Evolutionary conservation across 2,113 vertebrate species (phyloP).

Genomic region (Hoplias malabaricus): DNA sequence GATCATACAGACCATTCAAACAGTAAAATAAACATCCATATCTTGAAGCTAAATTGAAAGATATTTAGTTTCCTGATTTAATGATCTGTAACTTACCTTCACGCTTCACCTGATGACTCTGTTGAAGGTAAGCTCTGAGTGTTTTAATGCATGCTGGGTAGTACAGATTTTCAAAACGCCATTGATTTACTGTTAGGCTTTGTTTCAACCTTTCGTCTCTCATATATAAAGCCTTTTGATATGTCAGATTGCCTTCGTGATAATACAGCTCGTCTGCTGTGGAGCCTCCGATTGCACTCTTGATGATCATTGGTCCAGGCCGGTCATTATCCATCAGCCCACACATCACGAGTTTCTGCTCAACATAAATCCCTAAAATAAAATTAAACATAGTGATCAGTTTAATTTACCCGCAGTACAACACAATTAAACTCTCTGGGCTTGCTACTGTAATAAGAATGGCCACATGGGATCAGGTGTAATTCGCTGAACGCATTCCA

Average conservation of each 20-base stretch:
- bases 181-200: not conserved
- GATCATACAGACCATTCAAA: too few species aligned
- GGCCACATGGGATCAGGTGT: too few species aligned
- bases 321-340: not conserved
- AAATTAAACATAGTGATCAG: not conserved
- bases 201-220: not conserved
- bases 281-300: conserved; percentile 2
- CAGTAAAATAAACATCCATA: not conserved
- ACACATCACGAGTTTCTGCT: conserved; percentile 27
- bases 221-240: not conserved
- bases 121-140: conserved; percentile 12
- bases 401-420: too few species aligned
- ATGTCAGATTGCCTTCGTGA: not conserved
- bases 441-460: too few species aligned
- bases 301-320: not conserved
- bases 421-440: too few species aligned
- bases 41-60: not conserved
- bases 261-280: not conserved
- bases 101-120: conserved; percentile 1
- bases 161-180: not conserved
- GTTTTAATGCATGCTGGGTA: not conserved
- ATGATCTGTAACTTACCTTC: too few species aligned
- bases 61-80: too few species aligned
- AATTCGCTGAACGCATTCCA: too few species aligned
- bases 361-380: not conserved